phyloP scores from a whole-genome alignment of 2,888 invertebrate species.

The Embidobia sp. region DNA sequence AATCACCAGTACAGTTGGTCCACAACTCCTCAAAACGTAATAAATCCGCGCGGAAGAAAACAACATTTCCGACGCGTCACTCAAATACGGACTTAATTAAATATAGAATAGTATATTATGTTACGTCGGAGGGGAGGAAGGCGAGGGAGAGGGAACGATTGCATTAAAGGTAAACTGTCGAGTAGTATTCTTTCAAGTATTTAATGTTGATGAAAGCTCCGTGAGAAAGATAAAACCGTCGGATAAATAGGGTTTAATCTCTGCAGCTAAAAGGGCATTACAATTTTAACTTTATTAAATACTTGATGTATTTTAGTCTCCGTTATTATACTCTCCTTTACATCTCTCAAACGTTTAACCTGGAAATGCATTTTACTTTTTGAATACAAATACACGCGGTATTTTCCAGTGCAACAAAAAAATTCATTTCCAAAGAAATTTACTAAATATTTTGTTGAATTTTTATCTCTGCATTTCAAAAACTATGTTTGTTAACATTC shows the following conservation, averaged over 20 bases:
- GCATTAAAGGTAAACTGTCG: constrained; percentile 51
- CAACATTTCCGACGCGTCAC: constrained; percentile 11
- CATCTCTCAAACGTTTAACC: constrained; percentile 1
- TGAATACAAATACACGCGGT: too few relatives aligned
- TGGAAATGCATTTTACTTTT: background rate
- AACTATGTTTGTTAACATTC: too few relatives aligned
- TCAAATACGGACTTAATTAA: constrained; percentile 30
- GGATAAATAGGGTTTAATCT: constrained; percentile 55
- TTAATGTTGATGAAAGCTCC: constrained; percentile 58
- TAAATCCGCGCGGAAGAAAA: constrained; percentile 31
- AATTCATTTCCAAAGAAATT: too few relatives aligned
- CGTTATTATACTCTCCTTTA: constrained; percentile 30
- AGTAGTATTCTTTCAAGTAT: constrained; percentile 54
- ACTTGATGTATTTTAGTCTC: constrained; percentile 37
- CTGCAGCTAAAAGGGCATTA: constrained; percentile 44
- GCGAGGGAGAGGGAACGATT: constrained; percentile 22
- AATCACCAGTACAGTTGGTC: constrained; percentile 35
- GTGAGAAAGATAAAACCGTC: constrained; percentile 59
- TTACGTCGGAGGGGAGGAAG: too few relatives aligned
- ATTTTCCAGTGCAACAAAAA: too few relatives aligned
- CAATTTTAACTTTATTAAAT: constrained; percentile 52
- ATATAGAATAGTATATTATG: constrained; percentile 37
- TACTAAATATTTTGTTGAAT: too few relatives aligned
- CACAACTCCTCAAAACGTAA: constrained; percentile 2
- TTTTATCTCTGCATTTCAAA: too few relatives aligned